These are phyloP conservation scores for Limnephilus lunatus DNA, from an alignment of 2,888 invertebrate genomes.

Conservation along the genomic window DNA sequence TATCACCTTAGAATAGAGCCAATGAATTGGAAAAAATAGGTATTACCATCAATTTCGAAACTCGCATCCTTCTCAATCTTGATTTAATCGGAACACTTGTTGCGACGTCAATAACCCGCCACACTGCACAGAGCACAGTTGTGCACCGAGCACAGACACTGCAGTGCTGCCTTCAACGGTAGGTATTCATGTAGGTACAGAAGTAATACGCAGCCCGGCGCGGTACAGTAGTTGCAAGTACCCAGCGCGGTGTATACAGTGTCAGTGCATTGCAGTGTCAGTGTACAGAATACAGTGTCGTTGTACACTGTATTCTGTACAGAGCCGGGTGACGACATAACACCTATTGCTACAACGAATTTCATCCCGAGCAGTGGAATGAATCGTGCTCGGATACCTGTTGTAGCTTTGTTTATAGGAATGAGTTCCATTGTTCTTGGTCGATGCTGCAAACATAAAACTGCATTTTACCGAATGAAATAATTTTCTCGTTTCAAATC, in stretches of 20 bases:
- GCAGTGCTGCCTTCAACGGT: neutral
- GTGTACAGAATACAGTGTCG: neutral
- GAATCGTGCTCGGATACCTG: conserved; percentile 12
- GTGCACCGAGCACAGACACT: neutral
- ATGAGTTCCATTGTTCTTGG: neutral
- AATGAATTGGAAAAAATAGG: neutral
- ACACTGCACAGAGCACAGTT: neutral
- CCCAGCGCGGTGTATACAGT: neutral
- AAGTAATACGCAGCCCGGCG: neutral
- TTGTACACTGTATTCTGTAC: neutral
- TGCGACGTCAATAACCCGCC: conserved; percentile 9
- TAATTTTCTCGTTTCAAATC: neutral
- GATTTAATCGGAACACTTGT: conserved; percentile 23
- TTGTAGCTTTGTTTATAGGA: neutral
- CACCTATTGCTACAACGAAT: conserved; percentile 21
- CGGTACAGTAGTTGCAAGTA: neutral
- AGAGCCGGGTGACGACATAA: neutral
- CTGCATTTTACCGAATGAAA: neutral
- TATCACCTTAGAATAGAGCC: too few species aligned
- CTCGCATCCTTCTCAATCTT: neutral
- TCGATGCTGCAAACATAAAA: neutral
- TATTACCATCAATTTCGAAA: neutral
- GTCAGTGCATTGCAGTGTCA: neutral
- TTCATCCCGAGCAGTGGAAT: conserved; percentile 15
- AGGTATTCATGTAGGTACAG: neutral